Evolutionary conservation across 2,888 invertebrate genomes (phyloP).

Genomic region (Adelphocoris suturalis): DNA sequence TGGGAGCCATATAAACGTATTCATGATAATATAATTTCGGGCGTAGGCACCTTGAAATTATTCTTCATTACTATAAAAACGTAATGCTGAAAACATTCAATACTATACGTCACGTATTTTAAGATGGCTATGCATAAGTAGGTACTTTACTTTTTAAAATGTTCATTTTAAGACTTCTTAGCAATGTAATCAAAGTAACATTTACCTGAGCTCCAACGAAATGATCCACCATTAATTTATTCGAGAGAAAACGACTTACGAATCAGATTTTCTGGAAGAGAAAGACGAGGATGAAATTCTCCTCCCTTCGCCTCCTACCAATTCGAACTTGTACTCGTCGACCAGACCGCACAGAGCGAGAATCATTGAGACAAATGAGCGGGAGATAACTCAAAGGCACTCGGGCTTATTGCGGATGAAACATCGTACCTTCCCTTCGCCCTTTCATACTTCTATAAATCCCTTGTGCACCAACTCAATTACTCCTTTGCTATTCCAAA

Average conservation of each 20-base stretch:
- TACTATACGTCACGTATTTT: no score
- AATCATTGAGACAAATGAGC: slow-evolving; percentile 36
- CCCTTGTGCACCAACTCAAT: background rate
- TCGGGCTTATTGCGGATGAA: background rate
- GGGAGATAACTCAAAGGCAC: background rate
- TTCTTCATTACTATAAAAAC: no score
- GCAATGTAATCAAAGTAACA: background rate
- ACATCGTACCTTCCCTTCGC: background rate
- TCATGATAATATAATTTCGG: no score
- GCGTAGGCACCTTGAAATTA: no score
- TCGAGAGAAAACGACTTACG: background rate
- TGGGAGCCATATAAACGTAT: no score
- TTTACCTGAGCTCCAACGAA: background rate
- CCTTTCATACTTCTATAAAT: background rate
- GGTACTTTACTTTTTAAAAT: no score
- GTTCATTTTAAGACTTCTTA: no score
- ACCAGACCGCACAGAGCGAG: background rate
- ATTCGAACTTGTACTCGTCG: no score
- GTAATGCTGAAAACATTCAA: no score
- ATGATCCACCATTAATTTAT: background rate
- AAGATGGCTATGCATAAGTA: no score
- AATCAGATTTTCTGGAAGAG: slow-evolving; percentile 8
- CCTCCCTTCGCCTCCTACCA: background rate
- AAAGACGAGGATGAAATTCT: background rate
- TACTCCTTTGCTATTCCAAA: background rate